Evolutionary conservation across 1,140 invertebrate genomes (phyloP), one percentile per base, ranked within the genome.

Genomic region (Lethrus apterus): DNA sequence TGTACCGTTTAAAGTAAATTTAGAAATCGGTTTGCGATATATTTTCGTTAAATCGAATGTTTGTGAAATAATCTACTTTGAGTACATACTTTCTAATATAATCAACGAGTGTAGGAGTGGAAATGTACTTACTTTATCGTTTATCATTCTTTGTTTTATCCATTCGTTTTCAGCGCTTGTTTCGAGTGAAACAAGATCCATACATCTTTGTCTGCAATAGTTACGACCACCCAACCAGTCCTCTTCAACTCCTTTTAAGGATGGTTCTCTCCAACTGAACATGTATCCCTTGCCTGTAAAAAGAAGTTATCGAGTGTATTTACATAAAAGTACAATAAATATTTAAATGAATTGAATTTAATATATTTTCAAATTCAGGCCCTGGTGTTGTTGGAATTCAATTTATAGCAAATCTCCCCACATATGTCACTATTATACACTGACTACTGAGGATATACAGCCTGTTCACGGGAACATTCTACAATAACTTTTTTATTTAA

Each of bases 161-260:
- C 83, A 86, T 60, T 87, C 83, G 55, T 89, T 89, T 68, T 90
- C 85, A 13, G 77, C 76, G 33, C 79, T 81, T 41, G 84, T 87
- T 67, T 89, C 86, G 54, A 89, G 65, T 3, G 84, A 86, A 4
- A 89, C 79, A 10, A 86, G 75, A 63, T 91, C 86, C 87, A 91
- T 91, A 66, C 87, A 91, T 17, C 85, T 74, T 64, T 84, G 77
- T 52, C 86, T 75, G 64, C 87, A 90, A 69, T 78, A 89, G 65
- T 89, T 89, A 55, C 87, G 76, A 1, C 76, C 85, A 10, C 77
- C 79, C 21, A 90, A 66, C 87, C 87, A 91, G 64, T 89, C 86
- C 53, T 81, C 69, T 66, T 88, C 83, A 23, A 83, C 78, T 17
- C 79, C 78, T 30, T 73, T 73, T 14, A 83, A 77, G 21, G 76